Base-by-base conservation (phyloP, 2,888 invertebrate genomes). In the Agriopis leucophaearia region DNA sequence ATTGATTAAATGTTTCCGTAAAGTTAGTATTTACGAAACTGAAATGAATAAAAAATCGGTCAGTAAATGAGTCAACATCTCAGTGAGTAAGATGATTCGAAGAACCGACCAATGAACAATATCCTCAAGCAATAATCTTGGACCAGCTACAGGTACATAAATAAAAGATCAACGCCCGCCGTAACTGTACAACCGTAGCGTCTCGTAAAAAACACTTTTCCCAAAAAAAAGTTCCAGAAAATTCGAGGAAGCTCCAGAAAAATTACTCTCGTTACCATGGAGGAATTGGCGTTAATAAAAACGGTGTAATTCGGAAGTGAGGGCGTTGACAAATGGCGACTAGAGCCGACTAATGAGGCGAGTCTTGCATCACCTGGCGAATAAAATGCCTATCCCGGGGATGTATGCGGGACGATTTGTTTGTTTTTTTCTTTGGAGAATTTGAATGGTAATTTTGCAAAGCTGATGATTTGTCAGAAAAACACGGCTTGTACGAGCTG, bases 251-350 rank as follows among this genome's bases (percentile, higher is more conserved):
- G n/a, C 38, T 56, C 58, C 15, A 61, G 51, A 57, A 69, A 66
- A 91, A 90, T 91, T 83, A 82, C 87, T 72, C 84, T 90, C 91
- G 87, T 91, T 90, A 88, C 84, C 75, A 81, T 78, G 78, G 85
- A 88, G 86, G 84, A 88, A 90, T 90, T 89, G 90, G 89, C 88
- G 88, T 89, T 91, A 90, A 91, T 91, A 92, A 92, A 92, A 88
- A 78, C 79, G 71, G 54, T 51, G 64, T 83, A 84, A 84, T 85
- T 84, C 80, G 78, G 81, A 66, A 66, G 76, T 77, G 76, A 81
- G 84, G 88, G 88, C 81, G 85, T 82, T 92, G 90, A 93, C 88
- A 93, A 92, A 92, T 86, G 89, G 83, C 75, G 84, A 77, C 83
- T 84, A 81, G 80, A 82, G 83, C 74, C 76, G 81, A 78, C 88